Conservation (phyloP, 2,113 vertebrate genomes). For the Nansenia antarctica region DNA sequence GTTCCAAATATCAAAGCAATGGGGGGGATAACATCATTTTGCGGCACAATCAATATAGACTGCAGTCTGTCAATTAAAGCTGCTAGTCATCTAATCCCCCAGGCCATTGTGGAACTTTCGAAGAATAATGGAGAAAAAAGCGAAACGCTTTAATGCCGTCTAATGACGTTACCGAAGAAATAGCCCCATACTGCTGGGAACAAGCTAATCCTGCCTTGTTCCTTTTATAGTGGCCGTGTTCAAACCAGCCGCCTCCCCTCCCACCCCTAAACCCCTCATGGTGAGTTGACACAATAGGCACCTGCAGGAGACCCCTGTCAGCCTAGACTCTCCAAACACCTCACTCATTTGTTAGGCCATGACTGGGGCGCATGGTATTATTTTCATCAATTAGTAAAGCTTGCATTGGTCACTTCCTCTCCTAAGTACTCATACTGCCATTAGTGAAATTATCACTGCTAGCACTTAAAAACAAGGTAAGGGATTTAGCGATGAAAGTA, state of each 20-base stretch:
- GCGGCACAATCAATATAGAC: slow-evolving; percentile 36
- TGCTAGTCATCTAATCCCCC: slow-evolving; percentile 64
- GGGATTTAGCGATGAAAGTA: neutral
- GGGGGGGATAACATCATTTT: slow-evolving; percentile 65
- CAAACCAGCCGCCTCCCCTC: slow-evolving; percentile 50
- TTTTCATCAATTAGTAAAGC: slow-evolving; percentile 69
- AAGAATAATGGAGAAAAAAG: slow-evolving; percentile 57
- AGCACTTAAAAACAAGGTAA: neutral
- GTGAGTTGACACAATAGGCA: slow-evolving; percentile 65
- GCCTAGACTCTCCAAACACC: slow-evolving; percentile 56
- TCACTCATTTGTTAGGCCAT: slow-evolving; percentile 61
- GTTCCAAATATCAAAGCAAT: slow-evolving; percentile 54
- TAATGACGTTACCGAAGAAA: slow-evolving; percentile 78
- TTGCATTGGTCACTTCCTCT: slow-evolving; percentile 71
- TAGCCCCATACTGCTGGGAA: slow-evolving; percentile 82
- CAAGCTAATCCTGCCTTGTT: slow-evolving; percentile 75
- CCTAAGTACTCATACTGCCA: slow-evolving; percentile 9
- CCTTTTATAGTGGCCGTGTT: slow-evolving; percentile 61
- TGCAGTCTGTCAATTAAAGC: slow-evolving; percentile 67
- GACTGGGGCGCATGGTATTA: slow-evolving; percentile 56
- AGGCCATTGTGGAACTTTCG: slow-evolving; percentile 46
- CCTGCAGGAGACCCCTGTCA: slow-evolving; percentile 54
- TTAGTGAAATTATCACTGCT: slow-evolving; percentile 20
- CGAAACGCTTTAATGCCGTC: slow-evolving; percentile 68
- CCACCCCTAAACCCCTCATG: slow-evolving; percentile 66